Evolutionary conservation across 2,888 invertebrate species (phyloP).

Genomic region (Noctua janthina): DNA sequence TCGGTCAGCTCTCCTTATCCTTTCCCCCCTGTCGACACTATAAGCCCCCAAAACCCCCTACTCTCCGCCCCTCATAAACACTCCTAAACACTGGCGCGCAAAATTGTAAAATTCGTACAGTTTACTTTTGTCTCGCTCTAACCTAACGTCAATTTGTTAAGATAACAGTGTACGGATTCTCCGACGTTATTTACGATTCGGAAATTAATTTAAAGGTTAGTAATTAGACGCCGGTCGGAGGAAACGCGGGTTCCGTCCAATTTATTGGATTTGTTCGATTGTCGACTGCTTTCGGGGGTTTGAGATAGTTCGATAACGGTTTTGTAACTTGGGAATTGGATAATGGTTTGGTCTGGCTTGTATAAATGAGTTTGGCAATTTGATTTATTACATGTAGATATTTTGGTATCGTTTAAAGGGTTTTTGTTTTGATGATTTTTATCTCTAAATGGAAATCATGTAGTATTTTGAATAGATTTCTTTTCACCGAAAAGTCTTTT

Average conservation of each 20-base stretch:
- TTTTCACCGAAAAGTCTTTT: neutral
- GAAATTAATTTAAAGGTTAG: constrained; percentile 74
- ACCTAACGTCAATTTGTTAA: constrained; percentile 85
- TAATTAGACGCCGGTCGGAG: constrained; percentile 66
- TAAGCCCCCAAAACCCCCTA: constrained; percentile 70
- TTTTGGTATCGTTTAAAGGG: neutral
- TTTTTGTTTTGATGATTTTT: constrained; percentile 1
- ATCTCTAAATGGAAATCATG: neutral
- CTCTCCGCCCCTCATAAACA: constrained; percentile 83
- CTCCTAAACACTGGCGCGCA: constrained; percentile 85
- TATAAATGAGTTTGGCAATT: constrained; percentile 43
- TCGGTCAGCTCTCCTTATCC: constrained; percentile 86
- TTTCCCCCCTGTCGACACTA: constrained; percentile 84
- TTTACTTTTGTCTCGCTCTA: constrained; percentile 80
- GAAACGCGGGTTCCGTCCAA: constrained; percentile 61
- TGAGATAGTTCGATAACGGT: constrained; percentile 60
- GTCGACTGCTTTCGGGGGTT: constrained; percentile 61
- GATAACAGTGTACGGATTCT: constrained; percentile 82
- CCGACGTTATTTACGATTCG: constrained; percentile 78
- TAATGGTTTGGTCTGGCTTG: constrained; percentile 41
- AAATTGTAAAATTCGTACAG: constrained; percentile 86
- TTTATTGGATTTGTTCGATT: constrained; percentile 67
- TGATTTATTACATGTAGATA: constrained; percentile 30
- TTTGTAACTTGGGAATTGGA: constrained; percentile 58
- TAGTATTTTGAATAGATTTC: neutral